Conservation (phyloP, 2,113 vertebrate species). For the Alosa alosa region DNA sequence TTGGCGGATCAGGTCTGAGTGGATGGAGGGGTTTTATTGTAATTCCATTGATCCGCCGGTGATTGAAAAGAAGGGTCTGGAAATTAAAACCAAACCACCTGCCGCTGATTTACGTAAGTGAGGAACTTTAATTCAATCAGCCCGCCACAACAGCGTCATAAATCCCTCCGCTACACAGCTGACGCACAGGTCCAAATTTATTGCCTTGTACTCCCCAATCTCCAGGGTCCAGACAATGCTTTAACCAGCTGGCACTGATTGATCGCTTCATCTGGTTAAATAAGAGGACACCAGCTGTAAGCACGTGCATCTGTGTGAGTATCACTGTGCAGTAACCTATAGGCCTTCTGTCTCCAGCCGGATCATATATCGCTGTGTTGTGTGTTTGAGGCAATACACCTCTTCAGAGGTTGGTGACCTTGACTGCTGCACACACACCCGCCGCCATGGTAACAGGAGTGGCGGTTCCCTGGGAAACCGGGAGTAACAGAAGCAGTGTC, state of each 20-base stretch:
- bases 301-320: neutral
- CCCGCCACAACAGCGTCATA: neutral
- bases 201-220: neutral
- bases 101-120: conserved; percentile 47
- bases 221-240: conserved; percentile 1
- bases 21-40: conserved; percentile 45
- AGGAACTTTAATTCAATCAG: conserved; percentile 38
- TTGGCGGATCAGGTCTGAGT: conserved; percentile 1
- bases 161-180: neutral
- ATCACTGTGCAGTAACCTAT: neutral
- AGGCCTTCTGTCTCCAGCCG: neutral
- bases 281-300: neutral
- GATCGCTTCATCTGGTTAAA: neutral
- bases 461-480: neutral
- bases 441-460: neutral
- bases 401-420: conserved; percentile 49
- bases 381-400: conserved; percentile 35
- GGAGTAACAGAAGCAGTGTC: neutral
- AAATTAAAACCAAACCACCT: conserved; percentile 53
- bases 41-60: conserved; percentile 46
- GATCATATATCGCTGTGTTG: conserved; percentile 53
- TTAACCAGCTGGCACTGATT: neutral
- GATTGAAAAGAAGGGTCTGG: conserved; percentile 32
- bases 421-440: conserved; percentile 30
- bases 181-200: neutral